phyloP scores from a whole-genome alignment of 2,888 invertebrate species.

The Pelosia muscerda region DNA sequence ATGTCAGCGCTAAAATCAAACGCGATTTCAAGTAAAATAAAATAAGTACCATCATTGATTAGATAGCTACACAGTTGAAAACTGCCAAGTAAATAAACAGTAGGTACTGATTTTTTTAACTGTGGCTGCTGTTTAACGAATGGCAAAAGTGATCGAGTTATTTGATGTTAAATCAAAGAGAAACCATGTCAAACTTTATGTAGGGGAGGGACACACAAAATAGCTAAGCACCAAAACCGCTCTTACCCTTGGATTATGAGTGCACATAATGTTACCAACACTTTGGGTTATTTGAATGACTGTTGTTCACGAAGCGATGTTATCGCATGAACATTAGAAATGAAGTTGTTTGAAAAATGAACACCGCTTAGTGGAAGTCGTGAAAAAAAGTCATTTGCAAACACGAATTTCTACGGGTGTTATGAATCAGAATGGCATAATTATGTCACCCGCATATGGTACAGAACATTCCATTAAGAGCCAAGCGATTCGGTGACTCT shows the following conservation, averaged over 20 bases:
- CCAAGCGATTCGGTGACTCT: too few species aligned
- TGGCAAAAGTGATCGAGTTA: slow-evolving; percentile 29
- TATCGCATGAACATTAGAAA: slow-evolving; percentile 19
- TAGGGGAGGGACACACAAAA: slow-evolving; percentile 28
- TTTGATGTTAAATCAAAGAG: slow-evolving; percentile 52
- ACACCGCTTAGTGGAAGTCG: slow-evolving; percentile 4
- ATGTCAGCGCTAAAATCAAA: too few species aligned
- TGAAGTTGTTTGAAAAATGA: slow-evolving; percentile 24
- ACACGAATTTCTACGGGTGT: slow-evolving; percentile 13
- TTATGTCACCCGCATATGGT: too few species aligned
- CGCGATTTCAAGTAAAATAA: too few species aligned
- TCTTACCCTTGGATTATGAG: slow-evolving; percentile 8
- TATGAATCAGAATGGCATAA: too few species aligned
- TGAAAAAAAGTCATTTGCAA: slow-evolving; percentile 11
- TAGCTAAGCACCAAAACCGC: slow-evolving; percentile 22
- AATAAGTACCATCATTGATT: too few species aligned
- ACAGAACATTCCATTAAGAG: too few species aligned
- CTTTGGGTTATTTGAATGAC: slow-evolving; percentile 15
- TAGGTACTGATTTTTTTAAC: not conserved
- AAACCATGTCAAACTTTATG: slow-evolving; percentile 42
- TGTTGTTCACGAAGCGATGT: slow-evolving; percentile 16
- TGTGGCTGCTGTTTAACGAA: slow-evolving; percentile 16
- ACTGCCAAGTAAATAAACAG: not conserved
- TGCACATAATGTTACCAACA: slow-evolving; percentile 11
- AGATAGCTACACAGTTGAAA: not conserved